A percentile compares a stretch with the other conserved stretches of the same genome.
Evolutionary conservation across 92 coral and sea anemone species (phyloP).

Genomic region (Desmophyllum pertusum): DNA sequence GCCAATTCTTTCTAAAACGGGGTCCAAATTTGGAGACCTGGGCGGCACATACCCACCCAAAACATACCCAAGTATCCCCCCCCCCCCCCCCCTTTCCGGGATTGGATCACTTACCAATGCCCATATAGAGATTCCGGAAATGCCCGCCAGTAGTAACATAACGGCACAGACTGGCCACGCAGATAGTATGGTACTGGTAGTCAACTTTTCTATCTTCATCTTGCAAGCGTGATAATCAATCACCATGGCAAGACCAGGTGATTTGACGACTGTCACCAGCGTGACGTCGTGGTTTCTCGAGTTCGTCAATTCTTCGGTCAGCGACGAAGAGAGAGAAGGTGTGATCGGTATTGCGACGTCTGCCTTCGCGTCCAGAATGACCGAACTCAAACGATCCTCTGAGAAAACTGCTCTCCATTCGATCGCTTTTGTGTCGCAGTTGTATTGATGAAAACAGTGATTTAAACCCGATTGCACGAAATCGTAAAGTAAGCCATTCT

Average conservation of each 20-base stretch:
- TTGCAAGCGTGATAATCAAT: slow-evolving; percentile 70
- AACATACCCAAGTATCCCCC: no score
- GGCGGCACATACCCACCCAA: no score
- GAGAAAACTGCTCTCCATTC: slow-evolving; percentile 55
- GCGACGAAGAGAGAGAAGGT: slow-evolving; percentile 47
- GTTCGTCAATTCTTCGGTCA: slow-evolving; percentile 16
- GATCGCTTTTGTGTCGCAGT: slow-evolving; percentile 37
- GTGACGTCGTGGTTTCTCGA: slow-evolving; percentile 19
- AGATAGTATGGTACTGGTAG: slow-evolving; percentile 54
- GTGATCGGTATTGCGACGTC: slow-evolving; percentile 67
- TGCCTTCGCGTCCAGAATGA: slow-evolving; percentile 29
- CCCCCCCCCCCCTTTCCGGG: background rate
- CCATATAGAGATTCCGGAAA: slow-evolving; percentile 78
- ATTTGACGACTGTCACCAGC: slow-evolving; percentile 42
- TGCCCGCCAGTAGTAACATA: slow-evolving; percentile 66
- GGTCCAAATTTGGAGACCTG: no score
- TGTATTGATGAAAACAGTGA: slow-evolving; percentile 45
- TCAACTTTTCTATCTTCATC: slow-evolving; percentile 33
- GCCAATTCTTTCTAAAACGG: no score
- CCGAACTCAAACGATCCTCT: slow-evolving; percentile 36
- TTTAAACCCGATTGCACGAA: slow-evolving; percentile 19
- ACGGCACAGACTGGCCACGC: slow-evolving; percentile 73
- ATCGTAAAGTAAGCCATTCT: slow-evolving; percentile 45
- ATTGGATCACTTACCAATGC: slow-evolving; percentile 57
- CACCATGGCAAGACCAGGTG: slow-evolving; percentile 77